Evolutionary conservation across 2,888 invertebrate species (phyloP).

Genomic region (Heliconius aoede): DNA sequence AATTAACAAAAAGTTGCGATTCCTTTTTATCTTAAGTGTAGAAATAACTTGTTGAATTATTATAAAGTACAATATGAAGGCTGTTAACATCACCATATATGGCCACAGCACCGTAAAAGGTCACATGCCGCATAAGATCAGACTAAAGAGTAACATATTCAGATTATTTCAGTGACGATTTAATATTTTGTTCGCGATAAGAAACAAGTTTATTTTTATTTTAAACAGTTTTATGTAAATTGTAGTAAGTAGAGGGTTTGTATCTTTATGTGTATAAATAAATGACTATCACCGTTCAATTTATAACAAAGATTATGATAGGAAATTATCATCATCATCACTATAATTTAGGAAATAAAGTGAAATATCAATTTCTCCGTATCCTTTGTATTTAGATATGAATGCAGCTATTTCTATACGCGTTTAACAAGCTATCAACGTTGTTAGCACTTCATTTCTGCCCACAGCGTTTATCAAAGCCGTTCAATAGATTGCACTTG

Average conservation of each 20-base stretch:
- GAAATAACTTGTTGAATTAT: neutral
- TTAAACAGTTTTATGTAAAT: neutral
- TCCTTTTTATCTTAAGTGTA: neutral
- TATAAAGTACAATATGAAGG: conserved; percentile 1
- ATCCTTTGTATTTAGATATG: too few species aligned
- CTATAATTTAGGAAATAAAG: too few species aligned
- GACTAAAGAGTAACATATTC: conserved; percentile 1
- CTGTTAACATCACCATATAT: conserved; percentile 3
- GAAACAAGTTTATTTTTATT: neutral
- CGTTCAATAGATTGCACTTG: neutral
- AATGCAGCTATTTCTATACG: too few species aligned
- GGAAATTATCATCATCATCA: neutral
- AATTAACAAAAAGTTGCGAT: too few species aligned
- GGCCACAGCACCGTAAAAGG: conserved; percentile 13
- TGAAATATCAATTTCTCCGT: too few species aligned
- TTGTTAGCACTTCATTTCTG: conserved; percentile 1
- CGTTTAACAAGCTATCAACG: neutral
- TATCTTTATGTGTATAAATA: neutral
- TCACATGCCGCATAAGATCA: neutral
- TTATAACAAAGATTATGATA: neutral
- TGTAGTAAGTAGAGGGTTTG: neutral
- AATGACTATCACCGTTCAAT: neutral
- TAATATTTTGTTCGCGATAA: neutral
- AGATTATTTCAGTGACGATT: neutral
- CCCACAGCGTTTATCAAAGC: neutral